These are phyloP conservation scores for Myiothlypis coronata DNA, from an alignment of 2,797 vertebrate species.

Conservation along the genomic window DNA sequence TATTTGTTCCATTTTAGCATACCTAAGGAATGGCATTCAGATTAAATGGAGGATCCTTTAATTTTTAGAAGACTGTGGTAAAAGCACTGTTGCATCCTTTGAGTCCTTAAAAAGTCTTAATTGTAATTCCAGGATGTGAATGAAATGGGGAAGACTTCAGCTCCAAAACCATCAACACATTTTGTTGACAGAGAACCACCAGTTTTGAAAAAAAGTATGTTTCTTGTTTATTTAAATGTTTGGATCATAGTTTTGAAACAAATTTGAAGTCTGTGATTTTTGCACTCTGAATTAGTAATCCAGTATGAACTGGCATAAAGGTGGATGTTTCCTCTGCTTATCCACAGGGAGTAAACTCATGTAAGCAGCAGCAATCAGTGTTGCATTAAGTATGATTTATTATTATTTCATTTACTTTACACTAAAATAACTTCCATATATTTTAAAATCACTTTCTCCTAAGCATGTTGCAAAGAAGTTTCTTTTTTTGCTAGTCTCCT, in stretches of 20 bases:
- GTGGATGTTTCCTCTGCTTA: neutral
- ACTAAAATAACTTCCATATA: neutral
- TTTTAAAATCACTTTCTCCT: neutral
- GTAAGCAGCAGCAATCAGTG: neutral
- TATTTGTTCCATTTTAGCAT: neutral
- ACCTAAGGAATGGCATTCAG: neutral
- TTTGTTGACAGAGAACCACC: slow-evolving; percentile 78
- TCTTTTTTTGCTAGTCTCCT: neutral
- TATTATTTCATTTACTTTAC: neutral
- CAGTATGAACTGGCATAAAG: neutral
- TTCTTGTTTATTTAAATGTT: slow-evolving; percentile 14
- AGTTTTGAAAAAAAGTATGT: slow-evolving; percentile 84
- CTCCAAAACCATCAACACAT: slow-evolving; percentile 77
- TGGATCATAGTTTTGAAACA: neutral
- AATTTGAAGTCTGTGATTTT: neutral
- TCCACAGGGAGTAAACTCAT: neutral
- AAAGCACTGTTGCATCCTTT: neutral
- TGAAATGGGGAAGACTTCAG: slow-evolving; percentile 67
- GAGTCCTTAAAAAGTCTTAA: neutral
- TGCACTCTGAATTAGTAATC: neutral
- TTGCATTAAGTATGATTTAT: neutral
- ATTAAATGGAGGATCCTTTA: neutral
- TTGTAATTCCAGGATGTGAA: slow-evolving; percentile 74
- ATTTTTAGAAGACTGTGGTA: neutral
- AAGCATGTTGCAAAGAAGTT: neutral